Evolutionary conservation across 2,888 invertebrate species (phyloP).

Genomic region (Cantharis rufa): DNA sequence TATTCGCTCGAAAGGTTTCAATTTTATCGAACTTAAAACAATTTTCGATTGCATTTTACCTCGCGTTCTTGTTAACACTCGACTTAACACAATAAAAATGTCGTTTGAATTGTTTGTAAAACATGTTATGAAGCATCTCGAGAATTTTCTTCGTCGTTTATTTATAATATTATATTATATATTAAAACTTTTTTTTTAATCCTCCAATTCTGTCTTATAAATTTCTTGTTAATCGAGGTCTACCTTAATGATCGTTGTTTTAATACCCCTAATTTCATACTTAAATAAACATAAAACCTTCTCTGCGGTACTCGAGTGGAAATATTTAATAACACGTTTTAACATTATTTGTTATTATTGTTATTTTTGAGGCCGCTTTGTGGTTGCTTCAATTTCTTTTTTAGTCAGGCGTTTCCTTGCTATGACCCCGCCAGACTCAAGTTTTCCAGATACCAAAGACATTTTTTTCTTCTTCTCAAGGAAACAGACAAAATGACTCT

Average conservation of each 20-base stretch:
- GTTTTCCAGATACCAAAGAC: not conserved
- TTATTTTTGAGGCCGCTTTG: not conserved
- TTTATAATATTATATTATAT: not conserved
- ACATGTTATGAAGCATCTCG: not conserved
- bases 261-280: not conserved
- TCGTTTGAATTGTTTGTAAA: not conserved
- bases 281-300: not conserved
- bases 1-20: constrained; percentile 3
- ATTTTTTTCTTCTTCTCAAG: not conserved
- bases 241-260: not conserved
- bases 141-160: not conserved
- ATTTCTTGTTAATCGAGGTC: not conserved
- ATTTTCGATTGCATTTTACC: constrained; percentile 3
- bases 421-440: not conserved
- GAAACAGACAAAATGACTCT: not conserved
- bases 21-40: constrained; percentile 3
- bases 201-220: no score
- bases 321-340: not conserved
- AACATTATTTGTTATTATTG: not conserved
- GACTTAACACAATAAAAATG: constrained; percentile 3
- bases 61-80: constrained; percentile 1
- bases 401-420: not conserved
- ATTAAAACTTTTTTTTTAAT: not conserved
- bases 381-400: not conserved
- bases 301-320: not conserved